phyloP scores from a whole-genome alignment of 2,113 vertebrate species.

The Cebus imitator region DNA sequence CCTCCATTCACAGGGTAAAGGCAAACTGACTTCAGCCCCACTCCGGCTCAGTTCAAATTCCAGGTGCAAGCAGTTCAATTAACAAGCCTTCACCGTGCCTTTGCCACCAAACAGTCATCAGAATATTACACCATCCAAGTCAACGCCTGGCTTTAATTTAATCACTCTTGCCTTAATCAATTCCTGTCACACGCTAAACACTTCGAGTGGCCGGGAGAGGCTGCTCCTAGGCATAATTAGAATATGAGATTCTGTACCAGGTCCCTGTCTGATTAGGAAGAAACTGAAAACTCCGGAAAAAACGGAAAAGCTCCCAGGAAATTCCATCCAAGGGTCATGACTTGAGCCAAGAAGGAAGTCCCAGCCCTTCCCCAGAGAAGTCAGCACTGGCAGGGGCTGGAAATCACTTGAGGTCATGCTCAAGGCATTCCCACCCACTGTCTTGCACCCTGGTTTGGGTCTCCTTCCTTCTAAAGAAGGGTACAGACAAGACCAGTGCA shows the following conservation, averaged over 20 bases:
- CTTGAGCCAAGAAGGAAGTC: neutral
- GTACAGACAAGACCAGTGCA: neutral
- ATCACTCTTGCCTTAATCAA: neutral
- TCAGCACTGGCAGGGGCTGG: neutral
- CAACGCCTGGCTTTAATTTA: neutral
- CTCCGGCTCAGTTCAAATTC: neutral
- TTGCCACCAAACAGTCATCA: neutral
- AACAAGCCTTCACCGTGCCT: neutral
- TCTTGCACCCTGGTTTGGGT: neutral
- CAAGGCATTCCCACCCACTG: neutral
- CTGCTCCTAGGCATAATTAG: conserved; percentile 30
- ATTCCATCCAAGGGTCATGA: neutral
- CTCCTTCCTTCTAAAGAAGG: neutral
- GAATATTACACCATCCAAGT: conserved; percentile 4
- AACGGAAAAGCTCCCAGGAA: conserved; percentile 47
- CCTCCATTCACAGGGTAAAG: neutral
- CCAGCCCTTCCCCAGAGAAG: neutral
- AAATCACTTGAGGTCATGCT: neutral
- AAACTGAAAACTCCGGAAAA: neutral
- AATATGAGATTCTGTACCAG: neutral
- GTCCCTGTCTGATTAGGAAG: conserved; percentile 5
- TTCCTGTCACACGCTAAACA: neutral
- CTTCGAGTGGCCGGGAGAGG: neutral
- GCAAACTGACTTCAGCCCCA: neutral
- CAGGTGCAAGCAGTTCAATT: neutral